Evolutionary conservation across 2,888 invertebrate species (phyloP), one percentile per base, ranked within the genome.

Genomic region (Synergus itoensis): DNA sequence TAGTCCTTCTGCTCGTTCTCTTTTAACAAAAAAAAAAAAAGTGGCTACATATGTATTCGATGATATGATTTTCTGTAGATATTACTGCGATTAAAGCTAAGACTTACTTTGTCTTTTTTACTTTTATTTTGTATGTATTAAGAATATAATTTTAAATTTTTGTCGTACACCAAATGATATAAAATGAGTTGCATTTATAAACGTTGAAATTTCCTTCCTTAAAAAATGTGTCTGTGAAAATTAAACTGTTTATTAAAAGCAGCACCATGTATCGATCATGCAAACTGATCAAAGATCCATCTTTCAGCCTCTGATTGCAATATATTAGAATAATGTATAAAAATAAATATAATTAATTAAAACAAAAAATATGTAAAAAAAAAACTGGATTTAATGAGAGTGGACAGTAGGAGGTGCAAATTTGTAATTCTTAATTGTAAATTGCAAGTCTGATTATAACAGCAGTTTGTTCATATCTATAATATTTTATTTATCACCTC

Each of bases 11-110:
- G 80, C 73, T 84, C 84, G 81, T 81, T 81, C 83, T 81, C 82
- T 80, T 84, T 88, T 87, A 88, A 88, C 87, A 89, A 88, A 89
- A 87, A 86, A 36, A 36, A 36, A 36, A 36, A 36, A 36, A 79
- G 81, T 84, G 86, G 83, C 82, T 83, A 57, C 11, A 57, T 18
- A 18, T 18, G 18, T 8, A 11, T 18, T 57, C 9, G 9, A 8
- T 18, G 4, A n/a, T 8, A 53, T 18, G 16, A 57, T 57, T 57
- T 53, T 57, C 7, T n/a, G n/a, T 18, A n/a, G 9, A 57, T 57
- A 11, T 57, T 57, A 1, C 4, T 57, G 11, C 3, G 18, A 57
- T 57, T 57, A 18, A 57, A 18, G 4, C 18, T 57, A 57, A 57
- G 57, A 18, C 57, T 16, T 57, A 18, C 57, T 57, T 57, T 53